Evolutionary conservation across 2,888 invertebrate species (phyloP).

Genomic region (Caenorhabditis plicata): DNA sequence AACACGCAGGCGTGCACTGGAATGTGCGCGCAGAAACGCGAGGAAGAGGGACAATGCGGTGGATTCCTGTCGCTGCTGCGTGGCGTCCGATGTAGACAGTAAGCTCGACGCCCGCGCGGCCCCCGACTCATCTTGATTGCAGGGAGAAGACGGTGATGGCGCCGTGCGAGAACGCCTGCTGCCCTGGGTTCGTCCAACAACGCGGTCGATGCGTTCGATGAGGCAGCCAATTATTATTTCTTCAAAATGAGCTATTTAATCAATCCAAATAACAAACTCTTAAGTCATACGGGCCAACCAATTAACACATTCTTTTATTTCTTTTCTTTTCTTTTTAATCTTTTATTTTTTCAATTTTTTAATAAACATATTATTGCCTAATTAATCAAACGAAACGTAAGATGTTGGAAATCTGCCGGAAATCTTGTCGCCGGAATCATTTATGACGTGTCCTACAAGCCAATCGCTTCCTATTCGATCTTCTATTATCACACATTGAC

Average conservation of each 20-base stretch:
- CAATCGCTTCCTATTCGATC: constrained; percentile 49
- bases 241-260: neutral
- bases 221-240: neutral
- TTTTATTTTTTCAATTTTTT: constrained; percentile 3
- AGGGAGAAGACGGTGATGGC: constrained; percentile 59
- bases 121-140: constrained; percentile 16
- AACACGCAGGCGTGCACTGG: constrained; percentile 61
- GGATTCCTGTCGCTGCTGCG: constrained; percentile 61
- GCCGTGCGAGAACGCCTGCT: constrained; percentile 60
- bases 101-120: constrained; percentile 13
- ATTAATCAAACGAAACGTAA: constrained; percentile 46
- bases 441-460: constrained; percentile 41
- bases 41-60: constrained; percentile 57
- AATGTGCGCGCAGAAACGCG: constrained; percentile 55
- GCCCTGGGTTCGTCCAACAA: constrained; percentile 56
- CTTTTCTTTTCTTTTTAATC: too few species aligned
- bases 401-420: constrained; percentile 48
- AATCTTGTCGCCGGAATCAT: constrained; percentile 19
- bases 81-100: constrained; percentile 55
- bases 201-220: constrained; percentile 54
- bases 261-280: neutral
- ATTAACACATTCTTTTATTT: too few species aligned
- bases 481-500: constrained; percentile 45
- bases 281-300: too few species aligned
- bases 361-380: constrained; percentile 7